Percentiles rank a stretch among this genome's conserved stretches.
phyloP scores from a whole-genome alignment of 2,113 vertebrate species.

The Percopsis transmontana region DNA sequence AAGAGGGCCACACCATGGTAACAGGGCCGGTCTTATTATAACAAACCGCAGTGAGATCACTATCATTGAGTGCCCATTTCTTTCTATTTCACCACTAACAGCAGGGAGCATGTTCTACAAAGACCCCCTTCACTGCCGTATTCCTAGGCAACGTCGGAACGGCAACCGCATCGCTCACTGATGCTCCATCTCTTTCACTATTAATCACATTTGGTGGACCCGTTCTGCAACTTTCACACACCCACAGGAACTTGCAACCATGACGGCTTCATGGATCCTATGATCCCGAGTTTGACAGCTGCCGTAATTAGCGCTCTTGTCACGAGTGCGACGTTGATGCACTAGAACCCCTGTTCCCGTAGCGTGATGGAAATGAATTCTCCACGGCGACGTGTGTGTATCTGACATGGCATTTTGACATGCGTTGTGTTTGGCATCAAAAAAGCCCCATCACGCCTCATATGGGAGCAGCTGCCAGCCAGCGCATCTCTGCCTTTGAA shows the following conservation, averaged over 20 bases:
- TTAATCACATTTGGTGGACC: slow-evolving; percentile 34
- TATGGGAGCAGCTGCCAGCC: slow-evolving; percentile 34
- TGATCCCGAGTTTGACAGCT: slow-evolving; percentile 17
- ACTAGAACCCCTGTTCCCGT: background rate
- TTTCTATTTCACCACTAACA: slow-evolving; percentile 26
- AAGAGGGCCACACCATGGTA: slow-evolving; percentile 17
- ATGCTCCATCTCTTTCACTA: slow-evolving; percentile 9
- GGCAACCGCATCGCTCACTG: slow-evolving; percentile 44
- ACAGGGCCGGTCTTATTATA: slow-evolving; percentile 52
- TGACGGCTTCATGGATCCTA: background rate
- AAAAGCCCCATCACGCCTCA: slow-evolving; percentile 27
- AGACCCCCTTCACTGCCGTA: slow-evolving; percentile 29
- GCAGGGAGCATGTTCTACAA: slow-evolving; percentile 27
- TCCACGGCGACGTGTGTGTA: background rate
- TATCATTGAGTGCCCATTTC: slow-evolving; percentile 31
- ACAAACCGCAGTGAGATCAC: slow-evolving; percentile 45
- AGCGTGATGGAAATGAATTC: slow-evolving; percentile 10
- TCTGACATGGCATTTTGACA: slow-evolving; percentile 29
- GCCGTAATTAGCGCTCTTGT: slow-evolving; percentile 4
- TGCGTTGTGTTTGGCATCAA: background rate
- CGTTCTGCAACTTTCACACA: background rate
- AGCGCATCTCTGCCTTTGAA: slow-evolving; percentile 33
- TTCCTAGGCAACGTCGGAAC: slow-evolving; percentile 59
- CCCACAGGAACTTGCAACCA: background rate
- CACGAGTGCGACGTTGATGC: slow-evolving; percentile 11